phyloP scores from a whole-genome alignment of 2,113 vertebrate genomes.

The Psephotus haematonotus region DNA sequence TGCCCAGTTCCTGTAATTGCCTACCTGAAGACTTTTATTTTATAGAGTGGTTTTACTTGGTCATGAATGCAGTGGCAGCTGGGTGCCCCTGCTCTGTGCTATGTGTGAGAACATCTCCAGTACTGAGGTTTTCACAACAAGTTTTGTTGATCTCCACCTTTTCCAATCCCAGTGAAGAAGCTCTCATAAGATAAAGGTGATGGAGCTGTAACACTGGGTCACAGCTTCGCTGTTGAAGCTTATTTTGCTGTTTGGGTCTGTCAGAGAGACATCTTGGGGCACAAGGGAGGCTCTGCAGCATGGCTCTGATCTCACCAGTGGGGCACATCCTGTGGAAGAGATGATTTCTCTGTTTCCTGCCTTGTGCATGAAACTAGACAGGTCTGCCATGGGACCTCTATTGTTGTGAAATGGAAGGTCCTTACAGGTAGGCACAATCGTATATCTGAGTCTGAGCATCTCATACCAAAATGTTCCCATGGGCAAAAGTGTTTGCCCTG shows the following conservation, averaged over 20 bases:
- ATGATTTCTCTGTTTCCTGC: not conserved
- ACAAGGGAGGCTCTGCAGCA: rapidly evolving
- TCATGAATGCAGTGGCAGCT: not conserved
- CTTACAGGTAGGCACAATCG: too few relatives aligned
- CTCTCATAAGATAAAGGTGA: not conserved
- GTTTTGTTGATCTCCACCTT: not conserved
- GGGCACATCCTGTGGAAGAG: not conserved
- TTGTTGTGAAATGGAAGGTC: not conserved
- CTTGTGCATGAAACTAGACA: rapidly evolving
- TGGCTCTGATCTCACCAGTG: not conserved
- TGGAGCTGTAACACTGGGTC: rapidly evolving
- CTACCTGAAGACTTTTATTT: not conserved
- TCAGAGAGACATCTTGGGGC: not conserved
- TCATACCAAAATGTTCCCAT: not conserved
- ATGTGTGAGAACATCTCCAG: not conserved
- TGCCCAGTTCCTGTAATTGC: not conserved
- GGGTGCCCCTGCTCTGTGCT: not conserved
- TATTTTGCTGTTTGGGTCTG: not conserved
- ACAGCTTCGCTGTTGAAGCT: not conserved
- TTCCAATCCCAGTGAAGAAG: not conserved
- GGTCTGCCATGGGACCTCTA: not conserved
- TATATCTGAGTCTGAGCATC: not conserved
- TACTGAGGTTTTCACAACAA: not conserved
- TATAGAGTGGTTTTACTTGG: not conserved
- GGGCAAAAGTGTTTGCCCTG: not conserved